phyloP scores from a whole-genome alignment of 1,140 invertebrate genomes.

The Sipha flava region DNA sequence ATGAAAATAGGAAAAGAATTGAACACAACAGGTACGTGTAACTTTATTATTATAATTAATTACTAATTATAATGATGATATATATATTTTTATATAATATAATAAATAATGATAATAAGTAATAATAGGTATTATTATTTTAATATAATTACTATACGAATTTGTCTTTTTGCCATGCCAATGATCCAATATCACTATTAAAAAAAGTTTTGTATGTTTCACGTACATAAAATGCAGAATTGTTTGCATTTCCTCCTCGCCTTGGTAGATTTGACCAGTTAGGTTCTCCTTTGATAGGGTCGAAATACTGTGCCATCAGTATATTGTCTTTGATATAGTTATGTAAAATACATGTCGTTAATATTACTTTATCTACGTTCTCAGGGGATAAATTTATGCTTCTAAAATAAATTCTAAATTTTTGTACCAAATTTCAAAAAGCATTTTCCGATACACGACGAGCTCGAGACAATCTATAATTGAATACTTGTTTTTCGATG shows the following conservation, averaged over 20 bases:
- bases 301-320: not conserved
- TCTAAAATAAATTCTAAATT: slow-evolving; percentile 34
- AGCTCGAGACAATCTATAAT: slow-evolving; percentile 44
- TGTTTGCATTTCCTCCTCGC: not conserved
- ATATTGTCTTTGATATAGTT: not conserved
- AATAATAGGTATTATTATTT: too few species aligned
- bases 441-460: too few species aligned
- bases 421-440: slow-evolving; percentile 42
- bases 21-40: not conserved
- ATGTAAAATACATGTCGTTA: slow-evolving; percentile 7
- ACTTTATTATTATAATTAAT: too few species aligned
- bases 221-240: slow-evolving; percentile 15
- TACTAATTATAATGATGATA: too few species aligned
- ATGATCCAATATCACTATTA: not conserved
- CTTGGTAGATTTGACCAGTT: not conserved
- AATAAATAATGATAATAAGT: too few species aligned
- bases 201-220: slow-evolving; percentile 27
- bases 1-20: not conserved
- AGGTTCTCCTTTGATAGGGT: not conserved
- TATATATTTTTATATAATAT: too few species aligned
- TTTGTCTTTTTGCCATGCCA: slow-evolving; percentile 19
- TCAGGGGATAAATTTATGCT: slow-evolving; percentile 33
- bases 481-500: slow-evolving; percentile 40
- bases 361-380: slow-evolving; percentile 30
- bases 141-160: too few species aligned